Evolutionary conservation across 2,888 invertebrate genomes (phyloP).

Genomic region (Pristionchus arcanus): DNA sequence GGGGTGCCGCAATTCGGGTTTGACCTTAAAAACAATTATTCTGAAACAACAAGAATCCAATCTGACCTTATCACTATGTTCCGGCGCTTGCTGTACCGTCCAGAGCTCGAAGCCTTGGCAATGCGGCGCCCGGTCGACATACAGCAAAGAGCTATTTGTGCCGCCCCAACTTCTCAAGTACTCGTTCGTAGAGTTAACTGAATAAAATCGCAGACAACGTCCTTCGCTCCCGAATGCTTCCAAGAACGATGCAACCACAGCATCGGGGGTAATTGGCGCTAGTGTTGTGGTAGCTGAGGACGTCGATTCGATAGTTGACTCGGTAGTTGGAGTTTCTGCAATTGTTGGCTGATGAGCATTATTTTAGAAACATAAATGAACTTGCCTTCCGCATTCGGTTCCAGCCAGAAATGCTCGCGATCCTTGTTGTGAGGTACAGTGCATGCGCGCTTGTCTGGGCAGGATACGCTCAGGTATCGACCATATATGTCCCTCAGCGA

Average conservation of each 20-base stretch:
- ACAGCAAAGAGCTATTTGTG: neutral
- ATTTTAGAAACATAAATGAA: too few species aligned
- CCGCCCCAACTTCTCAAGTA: neutral
- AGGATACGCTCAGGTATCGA: too few species aligned
- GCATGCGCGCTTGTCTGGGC: too few species aligned
- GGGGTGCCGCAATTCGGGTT: too few species aligned
- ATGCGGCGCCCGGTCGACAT: neutral
- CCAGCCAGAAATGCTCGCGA: too few species aligned
- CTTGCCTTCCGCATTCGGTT: too few species aligned
- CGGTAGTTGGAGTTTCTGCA: neutral
- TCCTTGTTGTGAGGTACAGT: too few species aligned
- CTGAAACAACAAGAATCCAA: too few species aligned
- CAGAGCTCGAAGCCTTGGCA: neutral
- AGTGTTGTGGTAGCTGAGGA: too few species aligned
- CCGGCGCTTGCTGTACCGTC: neutral
- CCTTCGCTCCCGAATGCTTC: neutral
- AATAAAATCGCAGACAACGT: neutral
- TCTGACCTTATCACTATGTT: neutral
- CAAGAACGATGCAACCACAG: neutral
- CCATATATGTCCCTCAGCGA: neutral
- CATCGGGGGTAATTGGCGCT: too few species aligned
- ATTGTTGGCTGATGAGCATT: neutral
- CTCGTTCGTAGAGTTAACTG: neutral
- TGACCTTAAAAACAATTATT: too few species aligned
- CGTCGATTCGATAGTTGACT: too few species aligned